Base-by-base conservation (phyloP, 2,113 vertebrate genomes). In the Oceanites oceanicus region DNA sequence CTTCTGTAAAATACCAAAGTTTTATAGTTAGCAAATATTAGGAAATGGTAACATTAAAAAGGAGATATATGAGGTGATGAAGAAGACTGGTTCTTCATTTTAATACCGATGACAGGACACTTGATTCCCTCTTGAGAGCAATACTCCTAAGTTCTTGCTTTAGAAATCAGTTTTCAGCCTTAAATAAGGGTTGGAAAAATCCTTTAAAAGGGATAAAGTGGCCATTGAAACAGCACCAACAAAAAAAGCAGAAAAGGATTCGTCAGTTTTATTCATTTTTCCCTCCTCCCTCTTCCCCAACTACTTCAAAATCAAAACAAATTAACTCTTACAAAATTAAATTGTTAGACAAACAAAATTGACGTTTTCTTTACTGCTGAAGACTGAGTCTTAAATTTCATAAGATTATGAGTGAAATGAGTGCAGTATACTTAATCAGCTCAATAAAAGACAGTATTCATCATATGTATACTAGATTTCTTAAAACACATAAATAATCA, bases 81-180 rank as follows among this genome's bases (percentile, higher is more conserved):
- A 92, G 93, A 97, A 96, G 93, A 96, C 86, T 90, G 95, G 85
- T 96, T 95, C 96, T 95, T 96, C 85, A 95, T 94, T 96, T 90
- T 96, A 91, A 94, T 80, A 81, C 90, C 88, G 89, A 97, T 95
- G 96, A 97, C 94, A 97, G 96, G 96, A 97, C 95, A 96, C 96
- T 96, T 91, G 97, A 96, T 97, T 96, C 94, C 56, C 90, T 91
- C 88, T 44, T 16, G 91, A 95, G 90, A 91, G 91, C 70, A 96
- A 92, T 67, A 82, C 83, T 95, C 74, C 77, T 75, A 79, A 93
- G 59, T 70, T 89, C 79, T 90, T 90, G 73, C 92, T 88, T 97
- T 81, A 91, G 89, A 93, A 90, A 82, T 92, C 53, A 71, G 82
- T 96, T 96, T 91, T 91, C 68, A 96, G 83, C 70, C 52, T 94